Evolutionary conservation across 1,140 invertebrate genomes (phyloP).

Genomic region (Luehdorfia chinensis): DNA sequence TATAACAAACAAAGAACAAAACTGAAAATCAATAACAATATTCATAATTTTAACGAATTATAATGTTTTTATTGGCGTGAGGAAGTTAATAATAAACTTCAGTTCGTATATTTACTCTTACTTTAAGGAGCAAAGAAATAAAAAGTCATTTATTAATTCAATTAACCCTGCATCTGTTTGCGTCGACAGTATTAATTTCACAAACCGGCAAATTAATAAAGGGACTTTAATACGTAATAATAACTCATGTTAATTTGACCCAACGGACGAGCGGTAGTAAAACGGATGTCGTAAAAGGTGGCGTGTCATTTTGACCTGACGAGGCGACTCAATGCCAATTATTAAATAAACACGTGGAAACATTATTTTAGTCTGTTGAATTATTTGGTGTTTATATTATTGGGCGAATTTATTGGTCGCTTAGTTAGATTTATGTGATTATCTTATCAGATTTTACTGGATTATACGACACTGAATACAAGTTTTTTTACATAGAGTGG

Average conservation of each 20-base stretch:
- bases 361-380: background rate
- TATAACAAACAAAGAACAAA: too few species aligned
- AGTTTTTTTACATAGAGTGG: too few species aligned
- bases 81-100: too few species aligned
- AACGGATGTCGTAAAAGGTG: constrained; percentile 42
- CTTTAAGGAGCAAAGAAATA: too few species aligned
- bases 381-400: background rate
- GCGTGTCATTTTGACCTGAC: constrained; percentile 30
- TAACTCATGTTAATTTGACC: constrained; percentile 12
- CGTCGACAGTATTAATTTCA: background rate
- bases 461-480: too few species aligned
- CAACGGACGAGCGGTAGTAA: constrained; percentile 31
- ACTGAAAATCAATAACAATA: too few species aligned
- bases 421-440: too few species aligned
- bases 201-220: constrained; percentile 22
- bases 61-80: too few species aligned
- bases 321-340: constrained; percentile 25
- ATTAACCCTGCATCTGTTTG: background rate
- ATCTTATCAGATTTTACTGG: too few species aligned
- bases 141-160: constrained; percentile 1
- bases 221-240: constrained; percentile 10
- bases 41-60: too few species aligned
- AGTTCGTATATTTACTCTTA: too few species aligned
- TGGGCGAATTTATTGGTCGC: background rate
- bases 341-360: constrained; percentile 31